These are phyloP conservation scores for Misgurnus anguillicaudatus DNA, from an alignment of 2,113 vertebrate genomes.

Conservation along the genomic window DNA sequence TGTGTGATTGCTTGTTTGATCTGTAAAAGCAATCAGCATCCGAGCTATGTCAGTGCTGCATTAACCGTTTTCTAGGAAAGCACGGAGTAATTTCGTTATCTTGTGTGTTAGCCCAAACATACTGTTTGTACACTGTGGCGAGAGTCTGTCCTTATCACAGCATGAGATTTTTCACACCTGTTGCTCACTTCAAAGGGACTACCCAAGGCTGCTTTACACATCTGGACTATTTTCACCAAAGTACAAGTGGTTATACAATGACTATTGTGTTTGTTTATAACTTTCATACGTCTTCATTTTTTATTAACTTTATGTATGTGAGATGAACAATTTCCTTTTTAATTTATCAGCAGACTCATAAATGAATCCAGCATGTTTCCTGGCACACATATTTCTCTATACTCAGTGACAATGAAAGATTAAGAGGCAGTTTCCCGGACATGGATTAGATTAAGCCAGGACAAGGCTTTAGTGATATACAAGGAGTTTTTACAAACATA, in stretches of 20 bases:
- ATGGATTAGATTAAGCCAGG: too few species aligned
- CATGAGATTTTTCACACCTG: conserved; percentile 87
- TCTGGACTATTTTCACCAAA: conserved; percentile 34
- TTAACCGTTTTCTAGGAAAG: conserved; percentile 27
- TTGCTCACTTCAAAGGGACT: conserved; percentile 53
- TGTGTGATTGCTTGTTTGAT: too few species aligned
- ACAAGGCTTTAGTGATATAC: not conserved
- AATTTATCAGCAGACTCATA: not conserved
- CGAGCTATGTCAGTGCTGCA: not conserved
- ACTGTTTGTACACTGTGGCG: conserved; percentile 57
- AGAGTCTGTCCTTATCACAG: conserved; percentile 55
- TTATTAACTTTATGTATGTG: too few species aligned
- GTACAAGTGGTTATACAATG: not conserved
- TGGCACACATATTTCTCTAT: not conserved
- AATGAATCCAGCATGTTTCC: not conserved
- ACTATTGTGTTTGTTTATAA: conserved; percentile 35
- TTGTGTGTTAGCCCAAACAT: conserved; percentile 47
- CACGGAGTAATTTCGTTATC: conserved; percentile 52
- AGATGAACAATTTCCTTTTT: not conserved
- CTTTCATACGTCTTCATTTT: conserved; percentile 7
- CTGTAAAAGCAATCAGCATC: not conserved
- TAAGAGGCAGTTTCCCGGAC: too few species aligned
- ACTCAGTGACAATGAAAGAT: conserved; percentile 1
- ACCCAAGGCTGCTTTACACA: conserved; percentile 48
- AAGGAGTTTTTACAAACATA: not conserved